Evolutionary conservation across 2,888 invertebrate species (phyloP).

Genomic region (Pseudococcus jackbeardsleyi): DNA sequence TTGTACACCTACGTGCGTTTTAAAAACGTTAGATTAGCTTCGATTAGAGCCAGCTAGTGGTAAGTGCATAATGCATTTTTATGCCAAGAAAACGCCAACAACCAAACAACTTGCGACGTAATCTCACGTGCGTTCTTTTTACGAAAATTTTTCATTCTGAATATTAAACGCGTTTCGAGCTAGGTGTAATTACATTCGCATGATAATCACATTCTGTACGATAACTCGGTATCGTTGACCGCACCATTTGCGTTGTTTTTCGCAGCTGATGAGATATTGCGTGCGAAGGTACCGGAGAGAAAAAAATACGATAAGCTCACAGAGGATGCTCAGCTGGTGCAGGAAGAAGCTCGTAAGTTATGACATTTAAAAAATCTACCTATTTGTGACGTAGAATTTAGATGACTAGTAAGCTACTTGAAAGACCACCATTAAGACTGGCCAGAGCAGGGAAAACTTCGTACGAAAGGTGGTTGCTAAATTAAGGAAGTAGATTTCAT

Average conservation of each 20-base stretch:
- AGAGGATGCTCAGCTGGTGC: neutral
- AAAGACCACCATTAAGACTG: neutral
- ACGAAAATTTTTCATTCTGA: neutral
- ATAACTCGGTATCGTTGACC: neutral
- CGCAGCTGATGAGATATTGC: neutral
- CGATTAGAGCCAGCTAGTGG: neutral
- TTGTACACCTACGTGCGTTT: constrained; percentile 22
- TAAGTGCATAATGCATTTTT: constrained; percentile 24
- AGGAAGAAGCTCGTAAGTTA: neutral
- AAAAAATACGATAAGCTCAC: neutral
- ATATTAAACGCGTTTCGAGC: constrained; percentile 17
- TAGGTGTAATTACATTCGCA: constrained; percentile 6
- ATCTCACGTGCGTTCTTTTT: constrained; percentile 3
- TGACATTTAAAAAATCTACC: neutral
- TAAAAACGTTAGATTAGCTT: neutral
- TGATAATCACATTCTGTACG: neutral
- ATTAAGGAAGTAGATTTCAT: constrained; percentile 41
- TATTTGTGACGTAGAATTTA: neutral
- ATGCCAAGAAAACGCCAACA: neutral
- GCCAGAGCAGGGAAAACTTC: neutral
- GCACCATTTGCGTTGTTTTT: neutral
- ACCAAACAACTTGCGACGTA: neutral
- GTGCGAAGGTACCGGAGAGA: neutral
- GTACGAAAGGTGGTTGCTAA: constrained; percentile 29
- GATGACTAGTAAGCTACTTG: neutral